Percentiles rank a stretch among this genome's conserved stretches.
Conservation (phyloP, 2,113 vertebrate genomes). For the Naja naja region DNA sequence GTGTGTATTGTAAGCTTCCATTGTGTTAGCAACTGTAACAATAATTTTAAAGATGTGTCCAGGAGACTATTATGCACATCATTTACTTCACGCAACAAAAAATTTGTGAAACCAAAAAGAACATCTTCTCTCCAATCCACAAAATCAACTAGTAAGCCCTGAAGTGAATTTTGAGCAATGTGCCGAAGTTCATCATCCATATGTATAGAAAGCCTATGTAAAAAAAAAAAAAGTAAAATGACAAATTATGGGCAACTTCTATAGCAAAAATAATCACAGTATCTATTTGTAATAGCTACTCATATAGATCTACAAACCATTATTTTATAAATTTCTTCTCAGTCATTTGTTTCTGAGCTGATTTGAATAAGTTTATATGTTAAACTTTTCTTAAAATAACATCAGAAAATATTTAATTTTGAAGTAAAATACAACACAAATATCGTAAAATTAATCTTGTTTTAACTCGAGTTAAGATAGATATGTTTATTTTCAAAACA, state of each 20-base stretch:
- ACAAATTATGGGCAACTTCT: neutral
- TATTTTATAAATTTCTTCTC: neutral
- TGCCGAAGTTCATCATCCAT: slow-evolving; percentile 99
- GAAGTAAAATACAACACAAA: neutral
- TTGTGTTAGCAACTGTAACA: slow-evolving; percentile 94
- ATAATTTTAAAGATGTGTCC: slow-evolving; percentile 92
- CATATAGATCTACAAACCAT: neutral
- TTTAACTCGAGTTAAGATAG: neutral
- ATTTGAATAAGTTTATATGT: neutral
- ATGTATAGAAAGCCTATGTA: slow-evolving; percentile 89
- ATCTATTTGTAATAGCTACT: neutral
- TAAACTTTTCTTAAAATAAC: neutral
- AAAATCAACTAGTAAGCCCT: slow-evolving; percentile 95
- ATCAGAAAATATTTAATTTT: neutral
- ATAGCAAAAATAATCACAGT: neutral
- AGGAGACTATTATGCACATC: slow-evolving; percentile 93
- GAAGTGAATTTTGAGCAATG: slow-evolving; percentile 95
- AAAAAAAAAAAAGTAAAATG: slow-evolving; percentile 4
- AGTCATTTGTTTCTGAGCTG: neutral
- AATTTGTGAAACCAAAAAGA: slow-evolving; percentile 94
- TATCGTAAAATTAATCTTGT: neutral
- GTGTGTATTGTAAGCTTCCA: slow-evolving; percentile 93
- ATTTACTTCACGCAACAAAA: slow-evolving; percentile 92
- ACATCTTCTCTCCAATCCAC: slow-evolving; percentile 97
- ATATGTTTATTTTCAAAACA: neutral